Percentiles rank a stretch among this genome's conserved stretches.
Evolutionary conservation across 2,113 vertebrate genomes (phyloP).

Genomic region (Amphiprion ocellaris): DNA sequence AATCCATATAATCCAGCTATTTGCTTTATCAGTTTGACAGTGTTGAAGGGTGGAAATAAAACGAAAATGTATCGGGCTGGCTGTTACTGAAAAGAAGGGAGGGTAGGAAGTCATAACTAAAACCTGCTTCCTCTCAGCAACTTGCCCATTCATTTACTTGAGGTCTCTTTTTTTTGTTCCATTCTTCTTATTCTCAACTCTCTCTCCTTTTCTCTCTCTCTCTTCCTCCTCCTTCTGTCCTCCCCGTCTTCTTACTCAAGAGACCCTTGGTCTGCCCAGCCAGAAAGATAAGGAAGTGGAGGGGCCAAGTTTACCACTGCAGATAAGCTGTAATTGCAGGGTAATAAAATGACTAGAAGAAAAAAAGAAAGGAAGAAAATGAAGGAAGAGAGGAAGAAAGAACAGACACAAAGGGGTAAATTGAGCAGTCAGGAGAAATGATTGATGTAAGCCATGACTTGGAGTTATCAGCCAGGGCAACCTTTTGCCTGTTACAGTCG

Average conservation of each 20-base stretch:
- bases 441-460: slow-evolving; percentile 68
- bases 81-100: slow-evolving; percentile 19
- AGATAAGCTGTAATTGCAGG: slow-evolving; percentile 82
- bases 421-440: slow-evolving; percentile 67
- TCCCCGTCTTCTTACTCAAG: slow-evolving; percentile 68
- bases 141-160: slow-evolving; percentile 31
- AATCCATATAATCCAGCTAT: slow-evolving; percentile 37
- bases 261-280: slow-evolving; percentile 78
- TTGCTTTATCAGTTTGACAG: slow-evolving; percentile 27
- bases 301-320: slow-evolving; percentile 74
- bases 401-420: slow-evolving; percentile 63
- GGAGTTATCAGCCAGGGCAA: slow-evolving; percentile 63
- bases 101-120: slow-evolving; percentile 33
- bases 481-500: slow-evolving; percentile 63
- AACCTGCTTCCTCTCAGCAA: slow-evolving; percentile 39
- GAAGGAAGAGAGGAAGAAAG: slow-evolving; percentile 50
- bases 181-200: slow-evolving; percentile 20
- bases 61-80: slow-evolving; percentile 17
- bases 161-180: slow-evolving; percentile 11
- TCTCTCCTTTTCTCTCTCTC: slow-evolving; percentile 2
- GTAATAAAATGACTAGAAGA: slow-evolving; percentile 72
- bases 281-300: slow-evolving; percentile 74
- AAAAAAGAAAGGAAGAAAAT: slow-evolving; percentile 55
- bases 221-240: slow-evolving; percentile 38
- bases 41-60: slow-evolving; percentile 40